Percentiles rank a stretch among this genome's conserved stretches.
phyloP scores from a whole-genome alignment of 2,888 invertebrate genomes.

The Saturnia japonica region DNA sequence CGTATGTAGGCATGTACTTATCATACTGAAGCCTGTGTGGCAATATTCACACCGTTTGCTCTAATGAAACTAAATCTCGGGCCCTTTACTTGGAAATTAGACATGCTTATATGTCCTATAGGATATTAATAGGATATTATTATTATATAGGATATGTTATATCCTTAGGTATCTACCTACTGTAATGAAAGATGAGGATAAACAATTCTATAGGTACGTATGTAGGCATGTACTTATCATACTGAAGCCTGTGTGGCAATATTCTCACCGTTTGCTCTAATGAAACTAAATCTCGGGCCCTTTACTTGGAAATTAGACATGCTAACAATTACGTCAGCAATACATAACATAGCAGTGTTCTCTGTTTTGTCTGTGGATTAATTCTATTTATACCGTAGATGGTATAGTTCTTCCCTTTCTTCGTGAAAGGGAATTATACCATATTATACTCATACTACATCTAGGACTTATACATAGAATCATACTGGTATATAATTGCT shows the following conservation, averaged over 20 bases:
- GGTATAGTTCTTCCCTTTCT: too few relatives aligned
- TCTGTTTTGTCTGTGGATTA: slow-evolving; percentile 6
- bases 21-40: not conserved
- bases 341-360: slow-evolving; percentile 14
- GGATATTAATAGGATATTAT: not conserved
- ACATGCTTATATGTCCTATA: slow-evolving; percentile 1
- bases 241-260: not conserved
- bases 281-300: slow-evolving; percentile 4
- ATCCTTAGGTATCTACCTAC: too few relatives aligned
- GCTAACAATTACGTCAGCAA: slow-evolving; percentile 19
- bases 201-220: not conserved
- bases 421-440: too few relatives aligned
- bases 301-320: slow-evolving; percentile 15
- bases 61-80: slow-evolving; percentile 7
- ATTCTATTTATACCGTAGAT: slow-evolving; percentile 6
- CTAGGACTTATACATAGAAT: too few relatives aligned
- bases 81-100: slow-evolving; percentile 12
- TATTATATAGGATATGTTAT: not conserved
- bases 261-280: not conserved
- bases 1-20: not conserved
- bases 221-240: not conserved
- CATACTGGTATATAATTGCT: not conserved
- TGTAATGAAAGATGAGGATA: not conserved
- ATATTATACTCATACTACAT: too few relatives aligned
- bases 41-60: not conserved